These are phyloP conservation scores for Cheirogaleus medius DNA, from an alignment of 2,113 vertebrate genomes.

Conservation along the genomic window DNA sequence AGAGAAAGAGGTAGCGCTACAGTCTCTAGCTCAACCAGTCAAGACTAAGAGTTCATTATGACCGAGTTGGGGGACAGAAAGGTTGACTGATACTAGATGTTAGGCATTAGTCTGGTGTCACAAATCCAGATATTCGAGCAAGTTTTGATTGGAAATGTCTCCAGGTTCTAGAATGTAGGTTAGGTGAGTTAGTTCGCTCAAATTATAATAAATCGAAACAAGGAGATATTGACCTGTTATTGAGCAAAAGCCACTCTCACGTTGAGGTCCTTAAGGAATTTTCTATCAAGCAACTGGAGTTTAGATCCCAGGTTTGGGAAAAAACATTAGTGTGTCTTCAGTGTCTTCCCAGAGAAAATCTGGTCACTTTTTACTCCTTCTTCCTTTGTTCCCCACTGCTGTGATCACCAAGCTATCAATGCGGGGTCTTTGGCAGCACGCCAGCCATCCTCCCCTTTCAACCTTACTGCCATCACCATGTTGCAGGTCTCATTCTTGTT, in stretches of 20 bases:
- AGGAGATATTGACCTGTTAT: neutral
- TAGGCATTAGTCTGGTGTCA: neutral
- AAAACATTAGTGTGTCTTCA: neutral
- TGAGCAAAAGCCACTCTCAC: neutral
- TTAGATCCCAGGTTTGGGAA: neutral
- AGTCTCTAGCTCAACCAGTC: neutral
- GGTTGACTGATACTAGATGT: neutral
- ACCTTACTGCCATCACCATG: no score
- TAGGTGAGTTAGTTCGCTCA: neutral
- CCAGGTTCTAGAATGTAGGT: neutral
- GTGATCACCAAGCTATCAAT: rapidly evolving
- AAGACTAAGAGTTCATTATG: neutral
- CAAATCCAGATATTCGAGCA: neutral
- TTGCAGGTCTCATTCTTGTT: neutral
- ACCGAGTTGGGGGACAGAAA: neutral
- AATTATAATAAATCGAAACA: neutral
- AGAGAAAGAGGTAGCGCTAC: neutral
- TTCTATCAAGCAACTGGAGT: neutral
- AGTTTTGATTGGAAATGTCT: neutral
- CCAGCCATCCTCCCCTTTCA: neutral
- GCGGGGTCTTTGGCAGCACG: neutral
- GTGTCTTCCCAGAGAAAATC: neutral
- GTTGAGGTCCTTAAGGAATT: no score
- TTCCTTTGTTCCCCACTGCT: neutral
- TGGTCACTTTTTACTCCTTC: neutral